These are phyloP conservation scores for Macrostomum lignano DNA, from an alignment of 1,140 invertebrate species.

Conservation along the genomic window DNA sequence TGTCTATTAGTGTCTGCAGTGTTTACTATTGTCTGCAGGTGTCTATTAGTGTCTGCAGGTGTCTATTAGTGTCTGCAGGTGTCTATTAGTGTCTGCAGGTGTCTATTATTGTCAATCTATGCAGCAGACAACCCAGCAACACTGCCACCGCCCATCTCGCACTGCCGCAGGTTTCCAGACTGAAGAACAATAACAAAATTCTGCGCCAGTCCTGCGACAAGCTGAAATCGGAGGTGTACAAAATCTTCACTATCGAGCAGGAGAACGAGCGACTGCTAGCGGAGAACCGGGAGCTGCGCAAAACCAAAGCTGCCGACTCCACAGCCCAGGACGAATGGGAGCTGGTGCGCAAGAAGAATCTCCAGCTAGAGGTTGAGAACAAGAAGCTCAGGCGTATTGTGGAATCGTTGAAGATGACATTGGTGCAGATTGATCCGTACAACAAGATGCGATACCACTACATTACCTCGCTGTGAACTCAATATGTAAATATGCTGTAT, in stretches of 20 bases:
- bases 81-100: no score
- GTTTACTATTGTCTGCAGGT: no score
- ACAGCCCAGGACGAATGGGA: background rate
- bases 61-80: no score
- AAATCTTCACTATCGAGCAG: background rate
- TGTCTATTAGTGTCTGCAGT: no score
- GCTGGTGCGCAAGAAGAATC: background rate
- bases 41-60: no score
- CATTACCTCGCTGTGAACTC: slow-evolving; percentile 1
- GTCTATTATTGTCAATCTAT: no score
- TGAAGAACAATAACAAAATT: slow-evolving; percentile 1
- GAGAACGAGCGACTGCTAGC: slow-evolving; percentile 1
- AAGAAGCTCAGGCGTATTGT: slow-evolving; percentile 1
- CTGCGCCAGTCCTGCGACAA: slow-evolving; percentile 1
- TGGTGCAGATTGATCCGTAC: slow-evolving; percentile 2
- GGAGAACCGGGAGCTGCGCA: slow-evolving; percentile 1
- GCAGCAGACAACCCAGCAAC: no score
- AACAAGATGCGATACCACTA: slow-evolving; percentile 1
- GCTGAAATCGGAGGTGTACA: slow-evolving; percentile 1
- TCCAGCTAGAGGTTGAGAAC: background rate
- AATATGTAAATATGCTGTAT: no score
- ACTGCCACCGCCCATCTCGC: no score
- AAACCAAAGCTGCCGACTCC: background rate
- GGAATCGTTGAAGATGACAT: background rate
- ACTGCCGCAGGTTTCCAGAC: no score